A percentile compares a stretch with the other conserved stretches of the same genome.
Conservation (phyloP, 2,797 vertebrate species). For the Lacerta bilineata region DNA sequence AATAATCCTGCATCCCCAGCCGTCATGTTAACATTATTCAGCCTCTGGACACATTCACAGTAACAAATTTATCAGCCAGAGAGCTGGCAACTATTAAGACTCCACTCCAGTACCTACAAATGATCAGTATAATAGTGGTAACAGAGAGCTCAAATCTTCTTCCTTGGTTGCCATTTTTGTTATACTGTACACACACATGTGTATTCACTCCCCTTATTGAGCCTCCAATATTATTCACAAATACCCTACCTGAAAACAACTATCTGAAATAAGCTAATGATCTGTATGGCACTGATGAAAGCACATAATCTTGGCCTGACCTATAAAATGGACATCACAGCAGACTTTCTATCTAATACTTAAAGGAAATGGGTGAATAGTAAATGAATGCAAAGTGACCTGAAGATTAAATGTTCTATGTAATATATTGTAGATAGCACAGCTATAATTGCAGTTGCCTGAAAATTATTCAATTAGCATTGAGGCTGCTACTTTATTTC, state of each 20-base stretch:
- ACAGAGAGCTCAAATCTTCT: not conserved
- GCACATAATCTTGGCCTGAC: not conserved
- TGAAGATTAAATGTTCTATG: slow-evolving; percentile 34
- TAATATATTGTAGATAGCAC: not conserved
- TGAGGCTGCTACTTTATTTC: slow-evolving; percentile 40
- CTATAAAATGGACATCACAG: not conserved
- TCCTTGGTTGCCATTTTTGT: not conserved
- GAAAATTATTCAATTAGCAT: slow-evolving; percentile 41
- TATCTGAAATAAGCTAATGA: not conserved
- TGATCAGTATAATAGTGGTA: not conserved
- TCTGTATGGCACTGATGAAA: not conserved
- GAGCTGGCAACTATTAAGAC: not conserved
- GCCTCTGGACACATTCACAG: not conserved
- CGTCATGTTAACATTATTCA: not conserved
- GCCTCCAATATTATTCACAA: not conserved
- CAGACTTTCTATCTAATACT: fast-evolving
- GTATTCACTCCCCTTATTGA: not conserved
- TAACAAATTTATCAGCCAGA: not conserved
- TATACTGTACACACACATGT: not conserved
- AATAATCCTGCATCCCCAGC: not conserved
- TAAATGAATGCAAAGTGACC: slow-evolving; percentile 36
- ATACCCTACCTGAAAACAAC: not conserved
- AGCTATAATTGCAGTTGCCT: slow-evolving; percentile 49
- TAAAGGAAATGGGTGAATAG: slow-evolving; percentile 20
- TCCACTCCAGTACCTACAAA: not conserved